phyloP scores from a whole-genome alignment of 2,888 invertebrate species.

The Elegia similella region DNA sequence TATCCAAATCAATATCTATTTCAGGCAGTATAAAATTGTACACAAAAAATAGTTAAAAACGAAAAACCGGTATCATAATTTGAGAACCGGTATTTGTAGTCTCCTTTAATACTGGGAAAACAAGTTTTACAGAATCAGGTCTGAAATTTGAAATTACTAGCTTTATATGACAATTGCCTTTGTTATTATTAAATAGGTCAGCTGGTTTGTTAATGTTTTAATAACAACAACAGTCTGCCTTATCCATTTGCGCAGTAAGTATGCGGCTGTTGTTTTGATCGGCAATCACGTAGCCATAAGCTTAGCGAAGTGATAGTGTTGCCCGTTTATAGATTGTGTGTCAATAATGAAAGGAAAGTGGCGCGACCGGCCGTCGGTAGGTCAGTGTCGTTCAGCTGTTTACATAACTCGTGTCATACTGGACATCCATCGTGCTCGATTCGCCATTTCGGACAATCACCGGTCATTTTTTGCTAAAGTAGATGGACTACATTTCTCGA shows the following conservation, averaged over 20 bases:
- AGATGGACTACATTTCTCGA: slow-evolving; percentile 8
- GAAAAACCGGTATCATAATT: neutral
- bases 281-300: slow-evolving; percentile 44
- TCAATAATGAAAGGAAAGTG: slow-evolving; percentile 80
- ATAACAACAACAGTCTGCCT: slow-evolving; percentile 23
- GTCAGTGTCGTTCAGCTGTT: slow-evolving; percentile 73
- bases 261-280: slow-evolving; percentile 33
- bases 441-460: slow-evolving; percentile 37
- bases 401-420: slow-evolving; percentile 70
- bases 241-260: slow-evolving; percentile 23
- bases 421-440: slow-evolving; percentile 61
- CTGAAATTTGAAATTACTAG: neutral
- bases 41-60: neutral
- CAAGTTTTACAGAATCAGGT: too few species aligned
- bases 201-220: neutral
- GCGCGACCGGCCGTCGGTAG: slow-evolving; percentile 65
- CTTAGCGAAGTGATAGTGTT: slow-evolving; percentile 46
- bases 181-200: neutral
- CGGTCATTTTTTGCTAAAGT: slow-evolving; percentile 19
- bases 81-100: neutral
- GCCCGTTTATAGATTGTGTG: slow-evolving; percentile 69
- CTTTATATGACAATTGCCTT: neutral
- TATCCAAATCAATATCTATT: too few species aligned
- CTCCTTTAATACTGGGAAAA: too few species aligned
- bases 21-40: too few species aligned